Base-by-base conservation (phyloP, 2,888 invertebrate genomes). In the Cremastinae sp. region DNA sequence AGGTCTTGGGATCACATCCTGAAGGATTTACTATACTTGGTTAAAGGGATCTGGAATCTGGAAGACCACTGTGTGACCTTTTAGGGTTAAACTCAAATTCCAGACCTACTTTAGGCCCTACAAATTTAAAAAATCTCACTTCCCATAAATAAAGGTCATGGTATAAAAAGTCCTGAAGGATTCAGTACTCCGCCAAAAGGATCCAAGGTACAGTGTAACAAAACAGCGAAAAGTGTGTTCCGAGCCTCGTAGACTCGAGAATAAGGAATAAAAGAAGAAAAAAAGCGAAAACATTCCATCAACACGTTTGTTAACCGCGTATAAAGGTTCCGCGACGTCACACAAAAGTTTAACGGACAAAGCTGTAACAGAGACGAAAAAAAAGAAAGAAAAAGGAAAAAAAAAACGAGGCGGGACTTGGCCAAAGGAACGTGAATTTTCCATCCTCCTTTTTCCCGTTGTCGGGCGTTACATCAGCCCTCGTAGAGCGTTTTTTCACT, bases 331-430 rank as follows among this genome's bases (percentile, higher is more conserved):
- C 20, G 16, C 64, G 64, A 37, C 49, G 28, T 41, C 66, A 43
- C 64, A 75, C 71, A 71, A 75, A 75, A 71, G 71, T 71, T 66
- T 20, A 22, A 18, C 28, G n/a, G 39, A 75, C 59, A 74, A 70
- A 41, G 45, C 43, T 28, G 45, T 12, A 28, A 45, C 43, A 2
- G 10, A 14, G 9, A 2, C 41, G 43, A 39, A 10, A 18, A 1
- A 39, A 18, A 0, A 2, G 18, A 59, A 59, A 45, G 45, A 22
- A 28, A 39, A 43, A 43, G 5, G 8, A 12, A n/a, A 5, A 16
- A 58, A 35, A 12, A 18, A 4, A 39, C 51, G 1, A 2, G 12
- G 8, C 41, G 22, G 5, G 10, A 2, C 0, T 14, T 5, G 56
- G 9, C 18, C 18, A 16, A 35, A 35, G 12, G 28, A 37, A 22